Conservation (phyloP, 2,888 invertebrate genomes). For the Slavum lentiscoides region DNA sequence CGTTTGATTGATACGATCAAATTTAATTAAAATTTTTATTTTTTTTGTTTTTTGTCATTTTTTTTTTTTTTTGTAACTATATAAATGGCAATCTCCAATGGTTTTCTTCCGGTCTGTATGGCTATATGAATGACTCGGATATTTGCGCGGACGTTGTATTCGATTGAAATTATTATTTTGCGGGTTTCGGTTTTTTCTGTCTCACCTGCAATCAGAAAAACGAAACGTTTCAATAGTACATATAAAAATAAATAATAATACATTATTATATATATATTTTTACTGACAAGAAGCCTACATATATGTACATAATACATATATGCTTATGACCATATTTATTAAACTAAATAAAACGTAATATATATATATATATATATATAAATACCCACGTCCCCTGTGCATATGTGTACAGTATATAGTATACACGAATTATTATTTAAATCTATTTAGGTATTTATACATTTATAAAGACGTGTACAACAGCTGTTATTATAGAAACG, state of each 20-base stretch:
- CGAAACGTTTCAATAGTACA: not conserved
- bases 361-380: no score
- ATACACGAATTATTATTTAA: no score
- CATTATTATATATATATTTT: not conserved
- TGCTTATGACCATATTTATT: not conserved
- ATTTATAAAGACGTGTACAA: no score
- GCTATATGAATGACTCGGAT: not conserved
- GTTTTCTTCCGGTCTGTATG: not conserved
- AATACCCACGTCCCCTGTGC: no score
- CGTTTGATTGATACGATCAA: conserved; percentile 12
- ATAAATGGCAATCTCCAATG: not conserved
- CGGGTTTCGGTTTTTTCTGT: conserved; percentile 14
- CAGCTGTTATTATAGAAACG: no score
- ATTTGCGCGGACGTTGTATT: not conserved
- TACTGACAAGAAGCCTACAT: not conserved
- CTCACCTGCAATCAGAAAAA: conserved; percentile 18
- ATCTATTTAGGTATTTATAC: no score
- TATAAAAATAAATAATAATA: no score
- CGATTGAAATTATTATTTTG: not conserved
- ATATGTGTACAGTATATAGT: no score
- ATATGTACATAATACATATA: not conserved
- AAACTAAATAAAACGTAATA: no score
- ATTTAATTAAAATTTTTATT: not conserved
- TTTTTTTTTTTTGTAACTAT: not conserved
- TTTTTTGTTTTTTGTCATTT: not conserved